Evolutionary conservation across 2,797 vertebrate genomes (phyloP).

Genomic region (Lycodopsis pacificus): DNA sequence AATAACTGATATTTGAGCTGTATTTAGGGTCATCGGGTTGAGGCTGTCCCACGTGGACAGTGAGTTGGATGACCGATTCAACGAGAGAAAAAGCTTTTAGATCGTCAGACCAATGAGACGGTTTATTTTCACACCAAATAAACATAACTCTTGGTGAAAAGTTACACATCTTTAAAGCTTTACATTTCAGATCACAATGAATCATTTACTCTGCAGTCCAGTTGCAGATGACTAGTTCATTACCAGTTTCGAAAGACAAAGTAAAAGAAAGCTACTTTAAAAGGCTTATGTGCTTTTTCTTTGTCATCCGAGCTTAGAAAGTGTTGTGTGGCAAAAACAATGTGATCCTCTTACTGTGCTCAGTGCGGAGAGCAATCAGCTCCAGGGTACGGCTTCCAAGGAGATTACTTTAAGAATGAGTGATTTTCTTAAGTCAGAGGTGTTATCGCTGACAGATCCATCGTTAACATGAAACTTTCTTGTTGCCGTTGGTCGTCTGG

Average conservation of each 20-base stretch:
- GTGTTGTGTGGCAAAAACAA: constrained; percentile 24
- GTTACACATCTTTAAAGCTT: not conserved
- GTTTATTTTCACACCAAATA: not conserved
- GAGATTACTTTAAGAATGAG: constrained; percentile 25
- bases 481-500: not conserved
- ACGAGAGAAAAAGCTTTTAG: not conserved
- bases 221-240: not conserved
- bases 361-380: constrained; percentile 27
- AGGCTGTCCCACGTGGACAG: not conserved
- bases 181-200: constrained; percentile 3
- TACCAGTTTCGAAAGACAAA: not conserved
- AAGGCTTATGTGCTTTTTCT: constrained; percentile 25
- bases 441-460: constrained; percentile 8
- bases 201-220: not conserved
- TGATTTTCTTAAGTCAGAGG: constrained; percentile 31
- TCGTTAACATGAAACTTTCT: constrained; percentile 12
- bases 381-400: not conserved
- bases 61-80: not conserved
- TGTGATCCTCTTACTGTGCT: constrained; percentile 39
- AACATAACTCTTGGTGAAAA: not conserved
- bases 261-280: constrained; percentile 5
- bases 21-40: not conserved
- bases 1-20: not conserved
- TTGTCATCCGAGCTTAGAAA: constrained; percentile 22
- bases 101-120: not conserved